phyloP scores from a whole-genome alignment of 2,888 invertebrate genomes.

The Trichopria drosophilae region DNA sequence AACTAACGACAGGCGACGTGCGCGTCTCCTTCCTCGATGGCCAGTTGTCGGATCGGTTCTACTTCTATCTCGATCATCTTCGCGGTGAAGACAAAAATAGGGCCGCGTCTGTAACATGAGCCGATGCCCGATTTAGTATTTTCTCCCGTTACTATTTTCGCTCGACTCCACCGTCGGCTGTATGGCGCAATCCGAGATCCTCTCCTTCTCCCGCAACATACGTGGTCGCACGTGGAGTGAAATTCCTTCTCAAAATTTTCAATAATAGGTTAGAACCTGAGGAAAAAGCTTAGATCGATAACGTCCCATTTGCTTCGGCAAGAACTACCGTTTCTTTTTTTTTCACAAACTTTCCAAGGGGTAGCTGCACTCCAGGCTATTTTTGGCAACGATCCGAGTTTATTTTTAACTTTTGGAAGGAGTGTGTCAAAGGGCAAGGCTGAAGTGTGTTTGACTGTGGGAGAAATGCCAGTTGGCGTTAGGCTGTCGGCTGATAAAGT shows the following conservation, averaged over 20 bases:
- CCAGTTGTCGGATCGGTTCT: constrained; percentile 6
- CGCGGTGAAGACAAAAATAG: constrained; percentile 36
- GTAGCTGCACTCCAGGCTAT: constrained; percentile 33
- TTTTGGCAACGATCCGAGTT: constrained; percentile 36
- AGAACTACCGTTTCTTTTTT: constrained; percentile 10
- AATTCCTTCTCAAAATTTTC: too few species aligned
- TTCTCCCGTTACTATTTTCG: constrained; percentile 53
- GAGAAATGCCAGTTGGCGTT: constrained; percentile 51
- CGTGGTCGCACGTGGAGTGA: too few species aligned
- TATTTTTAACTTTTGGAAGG: constrained; percentile 45
- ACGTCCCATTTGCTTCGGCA: too few species aligned
- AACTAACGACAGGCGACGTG: background rate
- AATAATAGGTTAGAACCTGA: too few species aligned
- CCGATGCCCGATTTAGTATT: constrained; percentile 56
- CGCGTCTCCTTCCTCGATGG: constrained; percentile 1
- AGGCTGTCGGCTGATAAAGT: constrained; percentile 32
- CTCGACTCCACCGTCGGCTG: constrained; percentile 28
- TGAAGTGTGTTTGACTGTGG: constrained; percentile 39
- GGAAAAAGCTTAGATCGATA: too few species aligned
- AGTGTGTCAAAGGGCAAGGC: constrained; percentile 57
- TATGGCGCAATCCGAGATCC: too few species aligned
- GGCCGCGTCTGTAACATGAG: constrained; percentile 49
- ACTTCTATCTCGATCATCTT: background rate
- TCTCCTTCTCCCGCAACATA: too few species aligned
- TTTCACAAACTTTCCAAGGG: constrained; percentile 16